phyloP scores from a whole-genome alignment of 2,113 vertebrate species.

The Nestor notabilis region DNA sequence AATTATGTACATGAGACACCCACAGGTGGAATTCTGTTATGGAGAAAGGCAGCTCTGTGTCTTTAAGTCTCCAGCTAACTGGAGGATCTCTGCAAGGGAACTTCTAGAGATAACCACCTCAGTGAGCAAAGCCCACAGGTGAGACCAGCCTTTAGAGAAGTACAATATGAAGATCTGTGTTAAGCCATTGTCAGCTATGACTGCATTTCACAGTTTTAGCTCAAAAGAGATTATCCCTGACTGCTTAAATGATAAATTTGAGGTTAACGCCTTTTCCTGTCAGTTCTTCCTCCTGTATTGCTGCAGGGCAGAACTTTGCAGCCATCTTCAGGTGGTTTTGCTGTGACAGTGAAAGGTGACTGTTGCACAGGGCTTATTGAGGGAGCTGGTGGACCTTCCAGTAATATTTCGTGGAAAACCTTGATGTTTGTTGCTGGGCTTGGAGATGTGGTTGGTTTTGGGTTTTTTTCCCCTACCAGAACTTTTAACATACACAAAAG shows the following conservation, averaged over 20 bases:
- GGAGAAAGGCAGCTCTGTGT: background rate
- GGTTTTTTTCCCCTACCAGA: background rate
- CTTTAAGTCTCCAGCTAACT: too few relatives aligned
- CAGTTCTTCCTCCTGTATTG: background rate
- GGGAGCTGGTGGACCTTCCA: background rate
- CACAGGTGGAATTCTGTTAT: background rate
- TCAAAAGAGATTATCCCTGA: background rate
- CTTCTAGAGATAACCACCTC: background rate
- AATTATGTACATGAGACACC: background rate
- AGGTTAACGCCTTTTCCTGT: background rate
- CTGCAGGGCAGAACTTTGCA: background rate
- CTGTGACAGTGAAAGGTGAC: background rate
- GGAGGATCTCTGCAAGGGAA: background rate
- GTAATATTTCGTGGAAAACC: background rate
- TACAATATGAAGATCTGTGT: background rate
- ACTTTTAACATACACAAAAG: background rate
- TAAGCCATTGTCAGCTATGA: background rate
- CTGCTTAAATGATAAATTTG: background rate
- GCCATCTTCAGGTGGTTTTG: background rate
- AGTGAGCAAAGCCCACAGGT: background rate
- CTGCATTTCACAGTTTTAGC: background rate
- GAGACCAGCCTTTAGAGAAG: background rate
- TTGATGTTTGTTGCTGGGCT: background rate
- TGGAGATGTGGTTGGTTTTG: background rate
- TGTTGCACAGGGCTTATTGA: background rate